phyloP scores from a whole-genome alignment of 1,140 invertebrate species.

The Acromyrmex charruanus region DNA sequence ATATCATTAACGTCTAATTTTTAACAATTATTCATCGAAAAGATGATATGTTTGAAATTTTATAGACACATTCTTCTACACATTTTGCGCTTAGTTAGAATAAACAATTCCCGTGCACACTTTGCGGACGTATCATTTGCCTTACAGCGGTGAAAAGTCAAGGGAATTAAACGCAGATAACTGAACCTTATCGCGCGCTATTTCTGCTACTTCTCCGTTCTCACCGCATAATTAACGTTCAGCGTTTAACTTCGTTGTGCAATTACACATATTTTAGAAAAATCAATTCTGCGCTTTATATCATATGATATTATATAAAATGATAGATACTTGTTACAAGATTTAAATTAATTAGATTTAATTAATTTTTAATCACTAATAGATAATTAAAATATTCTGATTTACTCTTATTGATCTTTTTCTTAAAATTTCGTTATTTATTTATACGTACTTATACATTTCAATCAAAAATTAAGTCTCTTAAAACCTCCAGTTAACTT shows the following conservation, averaged over 20 bases:
- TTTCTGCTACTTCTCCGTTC: conserved; percentile 31
- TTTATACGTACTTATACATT: not conserved
- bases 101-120: conserved; percentile 47
- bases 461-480: not conserved
- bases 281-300: not conserved
- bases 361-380: conserved; percentile 7
- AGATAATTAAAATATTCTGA: conserved; percentile 5
- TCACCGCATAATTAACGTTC: conserved; percentile 47
- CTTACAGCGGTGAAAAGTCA: conserved; percentile 71
- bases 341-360: not conserved
- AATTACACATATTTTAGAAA: not conserved
- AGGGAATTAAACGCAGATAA: conserved; percentile 71
- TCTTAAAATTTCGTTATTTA: not conserved
- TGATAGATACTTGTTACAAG: not conserved
- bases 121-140: conserved; percentile 56
- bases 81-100: conserved; percentile 28
- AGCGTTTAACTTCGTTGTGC: conserved; percentile 38
- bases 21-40: not conserved
- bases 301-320: not conserved
- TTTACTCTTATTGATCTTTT: not conserved
- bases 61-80: not conserved
- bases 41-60: conserved; percentile 43
- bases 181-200: conserved; percentile 64
- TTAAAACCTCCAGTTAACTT: not conserved
- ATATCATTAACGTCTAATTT: not conserved